A percentile compares a stretch with the other conserved stretches of the same genome.
Evolutionary conservation across 2,888 invertebrate species (phyloP).

Genomic region (Tanypteryx hageni): DNA sequence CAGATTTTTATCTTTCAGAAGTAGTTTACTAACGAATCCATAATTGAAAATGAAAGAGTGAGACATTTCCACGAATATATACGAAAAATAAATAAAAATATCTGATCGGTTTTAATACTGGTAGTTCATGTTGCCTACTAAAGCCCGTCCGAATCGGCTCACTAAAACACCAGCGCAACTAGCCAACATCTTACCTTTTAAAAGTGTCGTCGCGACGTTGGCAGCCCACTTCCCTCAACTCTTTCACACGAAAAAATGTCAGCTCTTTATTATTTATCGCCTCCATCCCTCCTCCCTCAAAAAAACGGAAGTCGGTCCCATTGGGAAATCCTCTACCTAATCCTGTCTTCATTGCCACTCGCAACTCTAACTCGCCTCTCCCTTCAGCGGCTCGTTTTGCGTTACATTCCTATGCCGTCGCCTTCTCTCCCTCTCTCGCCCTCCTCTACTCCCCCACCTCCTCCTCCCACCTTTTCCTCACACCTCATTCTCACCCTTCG

Average conservation of each 20-base stretch:
- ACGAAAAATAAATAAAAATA: too few relatives aligned
- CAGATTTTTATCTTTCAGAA: too few relatives aligned
- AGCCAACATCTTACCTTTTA: too few relatives aligned
- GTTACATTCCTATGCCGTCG: background rate
- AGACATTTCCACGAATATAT: too few relatives aligned
- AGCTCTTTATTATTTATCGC: background rate
- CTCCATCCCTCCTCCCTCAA: background rate
- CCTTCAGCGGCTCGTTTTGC: background rate
- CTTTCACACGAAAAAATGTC: background rate
- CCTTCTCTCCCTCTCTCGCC: background rate
- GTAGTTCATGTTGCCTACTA: too few relatives aligned
- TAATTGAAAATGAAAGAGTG: too few relatives aligned
- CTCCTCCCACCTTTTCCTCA: background rate
- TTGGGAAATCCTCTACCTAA: slow-evolving; percentile 21
- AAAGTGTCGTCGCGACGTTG: background rate
- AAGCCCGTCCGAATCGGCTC: too few relatives aligned
- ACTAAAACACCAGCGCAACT: too few relatives aligned
- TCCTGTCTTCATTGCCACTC: slow-evolving; percentile 22
- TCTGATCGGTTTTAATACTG: too few relatives aligned
- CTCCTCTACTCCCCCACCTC: background rate
- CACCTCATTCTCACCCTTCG: slow-evolving; percentile 17
- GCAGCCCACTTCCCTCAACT: slow-evolving; percentile 13
- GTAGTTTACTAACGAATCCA: too few relatives aligned
- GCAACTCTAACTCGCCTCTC: background rate
- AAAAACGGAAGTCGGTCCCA: slow-evolving; percentile 14